Evolutionary conservation across 2,888 invertebrate species (phyloP).

Genomic region (Thelaira solivaga): DNA sequence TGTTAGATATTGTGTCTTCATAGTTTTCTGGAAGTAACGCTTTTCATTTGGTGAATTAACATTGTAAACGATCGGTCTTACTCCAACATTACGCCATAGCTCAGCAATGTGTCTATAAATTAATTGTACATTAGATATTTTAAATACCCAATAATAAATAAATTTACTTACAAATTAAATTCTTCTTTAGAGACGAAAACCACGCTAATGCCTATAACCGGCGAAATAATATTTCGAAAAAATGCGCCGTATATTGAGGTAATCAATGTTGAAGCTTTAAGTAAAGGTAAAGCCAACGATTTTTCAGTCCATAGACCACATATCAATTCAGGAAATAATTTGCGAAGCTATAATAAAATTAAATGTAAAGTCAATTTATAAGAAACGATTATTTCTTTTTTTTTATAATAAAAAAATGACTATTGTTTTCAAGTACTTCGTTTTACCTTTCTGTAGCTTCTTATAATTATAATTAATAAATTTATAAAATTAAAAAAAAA

Average conservation of each 20-base stretch:
- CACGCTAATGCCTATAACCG: slow-evolving; percentile 76
- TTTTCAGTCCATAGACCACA: slow-evolving; percentile 77
- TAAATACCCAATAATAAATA: neutral
- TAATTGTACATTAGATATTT: neutral
- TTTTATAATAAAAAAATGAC: too few relatives aligned
- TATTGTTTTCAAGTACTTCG: too few relatives aligned
- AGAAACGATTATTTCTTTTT: too few relatives aligned
- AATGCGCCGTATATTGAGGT: slow-evolving; percentile 77
- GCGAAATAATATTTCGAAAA: slow-evolving; percentile 76
- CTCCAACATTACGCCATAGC: slow-evolving; percentile 76
- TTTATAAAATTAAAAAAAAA: too few relatives aligned
- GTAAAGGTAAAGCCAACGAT: slow-evolving; percentile 71
- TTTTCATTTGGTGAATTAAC: slow-evolving; percentile 77
- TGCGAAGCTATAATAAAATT: slow-evolving; percentile 69
- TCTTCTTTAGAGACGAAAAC: slow-evolving; percentile 77
- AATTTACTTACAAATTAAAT: slow-evolving; percentile 74
- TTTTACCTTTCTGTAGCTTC: too few relatives aligned
- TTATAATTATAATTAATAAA: too few relatives aligned
- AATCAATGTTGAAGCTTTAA: slow-evolving; percentile 75
- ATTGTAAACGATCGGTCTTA: slow-evolving; percentile 76
- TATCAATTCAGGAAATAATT: slow-evolving; percentile 74
- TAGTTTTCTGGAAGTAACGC: slow-evolving; percentile 77
- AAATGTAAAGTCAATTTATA: neutral
- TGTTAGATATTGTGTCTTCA: slow-evolving; percentile 77
- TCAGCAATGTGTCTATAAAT: slow-evolving; percentile 74